phyloP scores from a whole-genome alignment of 2,888 invertebrate genomes.

The Syrphus vitripennis region DNA sequence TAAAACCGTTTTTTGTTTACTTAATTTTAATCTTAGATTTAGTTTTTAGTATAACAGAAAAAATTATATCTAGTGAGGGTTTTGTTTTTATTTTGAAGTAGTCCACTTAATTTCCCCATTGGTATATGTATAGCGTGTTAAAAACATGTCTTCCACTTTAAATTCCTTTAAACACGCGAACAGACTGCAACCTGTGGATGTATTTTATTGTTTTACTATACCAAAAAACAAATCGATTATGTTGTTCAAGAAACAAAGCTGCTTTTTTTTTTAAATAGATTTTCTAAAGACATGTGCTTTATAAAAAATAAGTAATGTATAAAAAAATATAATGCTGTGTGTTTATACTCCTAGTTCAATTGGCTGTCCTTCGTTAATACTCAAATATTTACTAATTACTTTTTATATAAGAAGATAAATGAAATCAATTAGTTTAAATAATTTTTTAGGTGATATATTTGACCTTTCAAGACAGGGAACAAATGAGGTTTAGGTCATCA shows the following conservation, averaged over 20 bases:
- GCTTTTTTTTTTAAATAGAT: not conserved
- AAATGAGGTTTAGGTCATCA: slow-evolving; percentile 29
- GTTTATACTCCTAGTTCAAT: not conserved
- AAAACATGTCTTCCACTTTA: not conserved
- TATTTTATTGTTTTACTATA: not conserved
- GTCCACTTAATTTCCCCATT: not conserved
- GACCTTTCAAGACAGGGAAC: not conserved
- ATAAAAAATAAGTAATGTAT: not conserved
- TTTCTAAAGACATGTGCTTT: not conserved
- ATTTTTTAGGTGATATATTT: not conserved
- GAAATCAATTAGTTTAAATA: not conserved
- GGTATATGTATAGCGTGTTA: not conserved
- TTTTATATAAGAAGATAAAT: not conserved
- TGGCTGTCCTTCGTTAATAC: not conserved
- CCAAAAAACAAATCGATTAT: not conserved
- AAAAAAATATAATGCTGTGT: not conserved
- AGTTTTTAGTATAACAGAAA: not conserved
- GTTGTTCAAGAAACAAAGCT: not conserved
- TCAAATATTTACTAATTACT: not conserved
- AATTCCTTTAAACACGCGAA: not conserved
- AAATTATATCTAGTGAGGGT: not conserved
- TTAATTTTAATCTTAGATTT: not conserved
- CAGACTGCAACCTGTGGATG: not conserved
- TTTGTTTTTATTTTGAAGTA: not conserved
- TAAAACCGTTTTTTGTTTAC: not conserved